A percentile compares a stretch with the other conserved stretches of the same genome.
Conservation (phyloP, 92 coral and sea anemone species). For the Porites divaricata region DNA sequence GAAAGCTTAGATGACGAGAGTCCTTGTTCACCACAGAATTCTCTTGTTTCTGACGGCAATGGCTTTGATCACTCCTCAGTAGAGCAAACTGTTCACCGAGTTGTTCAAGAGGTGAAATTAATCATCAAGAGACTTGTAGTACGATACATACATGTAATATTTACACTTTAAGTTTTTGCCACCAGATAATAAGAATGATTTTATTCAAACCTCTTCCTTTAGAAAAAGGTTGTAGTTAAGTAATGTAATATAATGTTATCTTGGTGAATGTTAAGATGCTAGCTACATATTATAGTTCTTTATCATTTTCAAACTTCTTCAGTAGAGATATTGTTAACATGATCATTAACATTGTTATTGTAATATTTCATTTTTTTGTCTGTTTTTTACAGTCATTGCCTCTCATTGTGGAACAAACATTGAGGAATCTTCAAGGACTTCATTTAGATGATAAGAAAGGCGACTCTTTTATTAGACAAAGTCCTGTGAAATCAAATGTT, state of each 20-base stretch:
- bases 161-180: too few relatives aligned
- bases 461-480: background rate
- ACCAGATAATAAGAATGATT: too few relatives aligned
- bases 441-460: constrained; percentile 4
- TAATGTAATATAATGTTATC: too few relatives aligned
- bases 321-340: too few relatives aligned
- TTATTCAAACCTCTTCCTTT: too few relatives aligned
- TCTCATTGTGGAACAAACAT: constrained; percentile 24
- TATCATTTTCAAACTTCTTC: too few relatives aligned
- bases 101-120: constrained; percentile 26
- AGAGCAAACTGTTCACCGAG: constrained; percentile 20
- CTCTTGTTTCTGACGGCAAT: background rate
- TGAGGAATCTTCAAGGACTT: constrained; percentile 25
- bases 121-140: background rate
- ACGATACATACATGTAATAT: too few relatives aligned
- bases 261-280: too few relatives aligned
- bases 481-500: background rate
- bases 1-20: background rate
- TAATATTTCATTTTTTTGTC: too few relatives aligned
- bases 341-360: too few relatives aligned
- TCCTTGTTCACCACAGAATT: background rate
- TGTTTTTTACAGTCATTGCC: constrained; percentile 20
- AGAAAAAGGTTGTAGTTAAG: too few relatives aligned
- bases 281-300: too few relatives aligned
- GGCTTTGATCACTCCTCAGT: background rate